Evolutionary conservation across 2,797 vertebrate species (phyloP).

Genomic region (Enteromius unitaeniatus): DNA sequence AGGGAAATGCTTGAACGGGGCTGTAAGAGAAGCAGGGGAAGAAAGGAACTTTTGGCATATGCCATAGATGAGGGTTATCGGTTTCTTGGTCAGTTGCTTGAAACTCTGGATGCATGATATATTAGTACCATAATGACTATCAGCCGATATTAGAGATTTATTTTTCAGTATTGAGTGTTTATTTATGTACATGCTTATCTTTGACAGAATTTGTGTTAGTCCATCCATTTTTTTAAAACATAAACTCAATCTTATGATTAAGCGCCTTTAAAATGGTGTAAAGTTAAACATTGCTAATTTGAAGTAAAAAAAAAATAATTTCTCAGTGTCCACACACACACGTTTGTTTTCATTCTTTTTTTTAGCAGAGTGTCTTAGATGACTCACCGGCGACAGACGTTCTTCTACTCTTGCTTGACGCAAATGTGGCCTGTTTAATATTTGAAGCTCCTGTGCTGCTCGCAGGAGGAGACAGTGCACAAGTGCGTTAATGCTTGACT

Average conservation of each 20-base stretch:
- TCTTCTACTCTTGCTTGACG: slow-evolving; percentile 35
- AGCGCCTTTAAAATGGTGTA: not conserved
- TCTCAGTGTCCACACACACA: not conserved
- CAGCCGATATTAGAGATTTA: not conserved
- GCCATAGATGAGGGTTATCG: not conserved
- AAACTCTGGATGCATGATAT: not conserved
- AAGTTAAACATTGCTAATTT: not conserved
- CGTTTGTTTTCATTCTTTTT: slow-evolving; percentile 17
- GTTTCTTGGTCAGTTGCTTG: not conserved
- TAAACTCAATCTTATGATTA: not conserved
- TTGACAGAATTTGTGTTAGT: not conserved
- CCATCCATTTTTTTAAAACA: not conserved
- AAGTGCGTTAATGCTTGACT: slow-evolving; percentile 56
- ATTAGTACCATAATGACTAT: not conserved
- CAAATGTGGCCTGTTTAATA: slow-evolving; percentile 64
- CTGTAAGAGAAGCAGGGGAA: not conserved
- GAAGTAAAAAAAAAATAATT: not conserved
- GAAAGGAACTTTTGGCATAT: not conserved
- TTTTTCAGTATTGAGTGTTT: not conserved
- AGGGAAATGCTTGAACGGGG: not conserved
- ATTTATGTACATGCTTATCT: not conserved
- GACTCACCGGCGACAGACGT: slow-evolving; percentile 10
- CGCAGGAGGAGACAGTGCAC: slow-evolving; percentile 50
- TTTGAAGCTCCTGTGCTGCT: slow-evolving; percentile 62
- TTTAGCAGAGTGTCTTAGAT: not conserved